Conservation (phyloP, 2,888 invertebrate genomes). For the Dorcus hopei region DNA sequence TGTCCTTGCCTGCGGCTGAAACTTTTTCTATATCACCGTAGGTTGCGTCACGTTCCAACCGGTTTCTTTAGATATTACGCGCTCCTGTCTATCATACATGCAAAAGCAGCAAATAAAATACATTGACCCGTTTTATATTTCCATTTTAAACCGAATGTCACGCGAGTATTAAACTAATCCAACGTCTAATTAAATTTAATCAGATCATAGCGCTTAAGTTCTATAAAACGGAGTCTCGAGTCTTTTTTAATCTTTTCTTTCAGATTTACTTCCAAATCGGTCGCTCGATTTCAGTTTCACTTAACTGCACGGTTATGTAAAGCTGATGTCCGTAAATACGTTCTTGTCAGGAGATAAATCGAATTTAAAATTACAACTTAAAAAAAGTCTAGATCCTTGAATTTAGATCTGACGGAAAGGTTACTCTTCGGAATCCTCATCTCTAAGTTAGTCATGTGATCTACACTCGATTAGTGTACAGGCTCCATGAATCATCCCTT, state of each 20-base stretch:
- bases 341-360: slow-evolving; percentile 7
- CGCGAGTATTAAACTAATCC: too few species aligned
- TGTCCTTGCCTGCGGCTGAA: slow-evolving; percentile 12
- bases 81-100: slow-evolving; percentile 11
- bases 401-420: slow-evolving; percentile 1
- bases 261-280: background rate
- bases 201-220: background rate
- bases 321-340: background rate
- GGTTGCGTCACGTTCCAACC: slow-evolving; percentile 2
- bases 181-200: too few species aligned
- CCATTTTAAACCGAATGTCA: background rate
- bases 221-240: background rate
- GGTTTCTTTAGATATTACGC: slow-evolving; percentile 6
- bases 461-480: background rate
- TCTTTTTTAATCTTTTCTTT: background rate
- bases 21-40: background rate
- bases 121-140: slow-evolving; percentile 13
- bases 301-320: background rate
- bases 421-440: background rate
- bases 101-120: slow-evolving; percentile 12
- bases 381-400: slow-evolving; percentile 2
- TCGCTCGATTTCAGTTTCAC: background rate
- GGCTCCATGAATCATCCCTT: slow-evolving; percentile 1
- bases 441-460: slow-evolving; percentile 3
- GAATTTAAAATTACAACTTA: slow-evolving; percentile 5